Conservation (phyloP, 2,113 vertebrate genomes). For the Triplophysa siluroides region DNA sequence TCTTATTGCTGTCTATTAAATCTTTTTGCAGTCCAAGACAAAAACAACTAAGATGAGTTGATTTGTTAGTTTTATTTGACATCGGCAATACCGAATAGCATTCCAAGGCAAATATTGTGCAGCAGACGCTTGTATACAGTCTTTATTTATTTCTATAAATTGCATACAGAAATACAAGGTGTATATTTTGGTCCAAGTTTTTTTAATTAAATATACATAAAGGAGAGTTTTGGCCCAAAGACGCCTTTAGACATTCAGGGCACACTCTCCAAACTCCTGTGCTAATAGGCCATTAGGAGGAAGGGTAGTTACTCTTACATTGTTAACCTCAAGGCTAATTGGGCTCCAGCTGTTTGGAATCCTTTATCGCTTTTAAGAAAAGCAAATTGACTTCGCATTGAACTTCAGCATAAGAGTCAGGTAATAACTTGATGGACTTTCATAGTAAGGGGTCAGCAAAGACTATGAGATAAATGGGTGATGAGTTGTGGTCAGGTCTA, state of each 20-base stretch:
- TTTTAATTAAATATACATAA: too few species aligned
- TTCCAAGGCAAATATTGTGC: too few species aligned
- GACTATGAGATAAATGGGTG: background rate
- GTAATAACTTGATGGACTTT: conserved; percentile 24
- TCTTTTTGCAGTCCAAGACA: too few species aligned
- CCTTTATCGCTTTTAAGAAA: conserved; percentile 66
- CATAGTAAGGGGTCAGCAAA: background rate
- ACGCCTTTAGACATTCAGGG: conserved; percentile 33
- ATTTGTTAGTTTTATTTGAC: too few species aligned
- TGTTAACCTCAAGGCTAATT: conserved; percentile 73
- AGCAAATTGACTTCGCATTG: conserved; percentile 35
- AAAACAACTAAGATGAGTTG: too few species aligned
- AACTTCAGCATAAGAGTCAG: conserved; percentile 6
- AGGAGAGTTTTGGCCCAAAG: background rate
- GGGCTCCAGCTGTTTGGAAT: conserved; percentile 66
- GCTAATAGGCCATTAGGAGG: conserved; percentile 72
- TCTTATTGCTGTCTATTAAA: too few species aligned
- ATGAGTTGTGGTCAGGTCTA: background rate
- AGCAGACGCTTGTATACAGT: too few species aligned
- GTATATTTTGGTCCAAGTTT: too few species aligned
- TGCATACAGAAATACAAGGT: too few species aligned
- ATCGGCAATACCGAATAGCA: too few species aligned
- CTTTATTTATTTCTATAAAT: too few species aligned
- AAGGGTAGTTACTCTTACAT: conserved; percentile 69
- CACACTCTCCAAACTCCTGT: conserved; percentile 62